Percentiles rank a stretch among this genome's conserved stretches.
phyloP scores from a whole-genome alignment of 2,113 vertebrate genomes.

The Crotophaga sulcirostris region DNA sequence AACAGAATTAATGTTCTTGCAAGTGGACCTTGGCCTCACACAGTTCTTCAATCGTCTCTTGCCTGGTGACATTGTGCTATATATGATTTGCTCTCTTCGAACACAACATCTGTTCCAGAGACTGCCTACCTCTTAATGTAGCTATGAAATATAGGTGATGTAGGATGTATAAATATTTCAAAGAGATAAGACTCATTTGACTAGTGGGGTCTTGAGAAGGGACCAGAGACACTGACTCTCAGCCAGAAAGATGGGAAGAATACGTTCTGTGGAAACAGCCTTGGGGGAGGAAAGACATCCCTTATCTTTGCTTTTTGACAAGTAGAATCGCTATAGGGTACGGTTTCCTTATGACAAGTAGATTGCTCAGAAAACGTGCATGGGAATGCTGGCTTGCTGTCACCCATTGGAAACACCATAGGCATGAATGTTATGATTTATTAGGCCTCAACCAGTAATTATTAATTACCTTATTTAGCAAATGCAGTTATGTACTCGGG shows the following conservation, averaged over 20 bases:
- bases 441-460: slow-evolving; percentile 36
- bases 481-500: background rate
- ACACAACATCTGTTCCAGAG: background rate
- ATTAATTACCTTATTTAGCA: slow-evolving; percentile 49
- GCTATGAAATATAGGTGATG: slow-evolving; percentile 45
- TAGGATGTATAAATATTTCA: slow-evolving; percentile 39
- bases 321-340: background rate
- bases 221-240: background rate
- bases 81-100: slow-evolving; percentile 31
- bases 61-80: background rate
- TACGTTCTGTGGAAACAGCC: background rate
- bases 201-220: slow-evolving; percentile 5
- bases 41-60: background rate
- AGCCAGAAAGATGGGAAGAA: background rate
- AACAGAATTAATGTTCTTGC: slow-evolving; percentile 37
- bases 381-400: background rate
- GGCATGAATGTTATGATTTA: slow-evolving; percentile 12
- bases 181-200: slow-evolving; percentile 11
- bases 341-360: background rate
- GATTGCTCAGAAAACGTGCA: background rate
- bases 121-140: background rate
- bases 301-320: slow-evolving; percentile 13
- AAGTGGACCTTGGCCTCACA: slow-evolving; percentile 52
- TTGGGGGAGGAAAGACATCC: background rate
- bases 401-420: background rate